Evolutionary conservation across 1,140 invertebrate species (phyloP), one percentile per base, ranked within the genome.

Genomic region (Penaeus chinensis): DNA sequence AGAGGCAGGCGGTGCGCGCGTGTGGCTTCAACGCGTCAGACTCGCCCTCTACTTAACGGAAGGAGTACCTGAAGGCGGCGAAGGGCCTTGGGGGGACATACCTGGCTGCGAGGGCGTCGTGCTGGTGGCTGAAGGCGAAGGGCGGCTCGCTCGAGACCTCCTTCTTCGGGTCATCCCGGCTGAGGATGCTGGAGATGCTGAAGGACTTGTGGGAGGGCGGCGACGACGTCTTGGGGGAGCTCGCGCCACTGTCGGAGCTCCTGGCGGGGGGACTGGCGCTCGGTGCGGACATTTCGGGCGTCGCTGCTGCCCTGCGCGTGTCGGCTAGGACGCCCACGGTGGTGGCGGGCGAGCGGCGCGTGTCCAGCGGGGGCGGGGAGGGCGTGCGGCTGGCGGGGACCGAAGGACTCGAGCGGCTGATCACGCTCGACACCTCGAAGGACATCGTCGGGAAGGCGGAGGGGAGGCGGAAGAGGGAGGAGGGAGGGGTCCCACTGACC

Each of bases 161-260:
- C 84, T 85, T 90, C 81, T 90, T 90, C 18, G 90, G 89, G 74
- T 90, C 90, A 82, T 89, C 88, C n/a, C 90, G 86, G 77, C 90
- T 90, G 42, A 90, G 89, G 74, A 90, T 90, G 87, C 89, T 90
- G 78, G 89, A 86, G 65, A 90, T 90, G 81, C 90, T 90, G 90
- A 90, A 90, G 87, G 90, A 90, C 63, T 89, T 90, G 78, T 89
- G 89, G 5, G 89, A 84, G n/a, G 89, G 89, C 19, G 85, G 84
- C 27, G 90, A 89, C 22, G 85, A 88, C 18, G 82, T 87, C 82
- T 87, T 88, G 8, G 88, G 89, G 24, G 89, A 90, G n/a, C 76
- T 81, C 47, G 74, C 71, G 27, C 88, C 83, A 80, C 88, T 89
- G 83, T 85, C 84, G 19, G 84, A 81, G 71, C 88, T 82, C 47